These are phyloP conservation scores for Cephus sareptanus DNA, from an alignment of 2,888 invertebrate genomes.

Conservation along the genomic window DNA sequence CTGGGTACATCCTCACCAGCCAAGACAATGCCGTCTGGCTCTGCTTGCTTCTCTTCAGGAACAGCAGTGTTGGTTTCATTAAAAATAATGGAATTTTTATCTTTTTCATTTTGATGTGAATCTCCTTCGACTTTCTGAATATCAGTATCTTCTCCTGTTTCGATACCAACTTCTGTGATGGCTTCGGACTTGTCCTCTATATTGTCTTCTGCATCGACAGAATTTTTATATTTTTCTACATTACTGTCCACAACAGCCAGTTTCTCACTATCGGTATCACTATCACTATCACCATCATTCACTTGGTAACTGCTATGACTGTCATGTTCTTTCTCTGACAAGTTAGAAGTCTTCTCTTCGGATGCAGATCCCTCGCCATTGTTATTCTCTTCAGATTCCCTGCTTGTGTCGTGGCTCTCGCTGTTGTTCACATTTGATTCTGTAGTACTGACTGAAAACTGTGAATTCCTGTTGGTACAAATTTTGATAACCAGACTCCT, in stretches of 20 bases:
- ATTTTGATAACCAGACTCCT: slow-evolving; percentile 63
- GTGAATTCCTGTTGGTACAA: slow-evolving; percentile 60
- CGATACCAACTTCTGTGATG: slow-evolving; percentile 11
- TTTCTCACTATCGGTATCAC: slow-evolving; percentile 57
- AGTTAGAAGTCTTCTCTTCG: slow-evolving; percentile 35
- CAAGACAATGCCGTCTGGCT: slow-evolving; percentile 66
- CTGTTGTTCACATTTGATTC: slow-evolving; percentile 26
- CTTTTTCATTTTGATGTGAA: slow-evolving; percentile 10
- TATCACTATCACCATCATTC: slow-evolving; percentile 37
- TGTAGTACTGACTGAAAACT: slow-evolving; percentile 52
- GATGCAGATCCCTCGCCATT: slow-evolving; percentile 46
- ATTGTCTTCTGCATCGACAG: slow-evolving; percentile 3
- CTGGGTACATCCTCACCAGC: slow-evolving; percentile 75
- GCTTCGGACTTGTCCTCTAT: slow-evolving; percentile 14
- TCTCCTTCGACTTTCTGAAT: slow-evolving; percentile 50
- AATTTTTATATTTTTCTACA: slow-evolving; percentile 26
- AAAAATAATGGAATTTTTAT: slow-evolving; percentile 5
- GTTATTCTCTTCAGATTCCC: slow-evolving; percentile 54
- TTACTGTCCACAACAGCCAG: slow-evolving; percentile 48
- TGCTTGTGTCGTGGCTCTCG: slow-evolving; percentile 36
- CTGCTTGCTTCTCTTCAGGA: slow-evolving; percentile 3
- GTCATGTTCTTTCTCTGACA: slow-evolving; percentile 38
- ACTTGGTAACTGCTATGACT: slow-evolving; percentile 34
- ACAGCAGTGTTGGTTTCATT: slow-evolving; percentile 7
- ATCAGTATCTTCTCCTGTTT: slow-evolving; percentile 17